Base-by-base conservation (phyloP, 2,888 invertebrate genomes). In the Ischnus inquisitorius region DNA sequence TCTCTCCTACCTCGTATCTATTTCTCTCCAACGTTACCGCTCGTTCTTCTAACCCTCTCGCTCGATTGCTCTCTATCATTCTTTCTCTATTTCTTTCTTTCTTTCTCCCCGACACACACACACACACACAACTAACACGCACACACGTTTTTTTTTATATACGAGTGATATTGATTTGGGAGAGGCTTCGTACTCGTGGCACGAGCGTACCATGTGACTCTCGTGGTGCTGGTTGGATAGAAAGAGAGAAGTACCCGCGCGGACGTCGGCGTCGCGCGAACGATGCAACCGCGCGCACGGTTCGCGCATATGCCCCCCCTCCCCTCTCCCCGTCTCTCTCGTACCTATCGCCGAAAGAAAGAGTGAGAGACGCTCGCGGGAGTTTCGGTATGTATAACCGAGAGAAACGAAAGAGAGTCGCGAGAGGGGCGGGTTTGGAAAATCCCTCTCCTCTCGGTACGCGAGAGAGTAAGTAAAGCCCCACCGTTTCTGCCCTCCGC, bases 121-220 rank as follows among this genome's bases (percentile, higher is more conserved):
- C 64, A 34, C 41, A 46, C 48, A 57, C 41, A 65, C 68, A 41
- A 46, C 46, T 62, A 60, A n/a, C 51, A 62, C 43, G 48, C 51
- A 39, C 3, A 60, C 41, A 67, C 80, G 34, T 54, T 82, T 81
- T 84, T 90, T 92, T 92, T 90, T 93, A 93, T 92, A 92, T 91
- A 92, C 92, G 93, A 93, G 92, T 92, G 92, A 93, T 93, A 93
- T 93, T 93, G 93, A 93, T 93, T 93, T 91, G 93, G 93, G 92
- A 91, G 93, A 92, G 92, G 90, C 91, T 90, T 91, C 91, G 92
- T 91, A 91, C 90, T 91, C 92, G 90, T 90, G 91, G 92, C 92
- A 92, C 92, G 91, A 91, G 90, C 89, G 89, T 92, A 91, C 91
- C 92, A 91, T 90, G 92, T 89, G 92, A 91, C 91, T 92, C 90